A percentile compares a stretch with the other conserved stretches of the same genome.
Conservation (phyloP, 37 sponge, comb jelly and placozoan species). For the Theonella swinhoei region DNA sequence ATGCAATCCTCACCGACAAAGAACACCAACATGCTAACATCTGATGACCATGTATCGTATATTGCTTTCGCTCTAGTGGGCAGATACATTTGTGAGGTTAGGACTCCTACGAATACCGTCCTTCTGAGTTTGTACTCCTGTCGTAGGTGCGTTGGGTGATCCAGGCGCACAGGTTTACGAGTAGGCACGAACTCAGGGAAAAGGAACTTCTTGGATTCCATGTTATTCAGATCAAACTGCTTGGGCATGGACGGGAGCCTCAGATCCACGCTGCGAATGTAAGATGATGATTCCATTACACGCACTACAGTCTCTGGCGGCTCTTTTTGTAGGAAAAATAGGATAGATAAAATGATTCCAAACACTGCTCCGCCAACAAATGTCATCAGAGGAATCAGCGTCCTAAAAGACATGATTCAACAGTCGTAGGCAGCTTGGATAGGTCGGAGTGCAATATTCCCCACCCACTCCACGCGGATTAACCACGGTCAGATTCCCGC, state of each 20-base stretch:
- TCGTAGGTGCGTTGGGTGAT: background rate
- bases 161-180: background rate
- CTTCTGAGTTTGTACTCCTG: slow-evolving; percentile 38
- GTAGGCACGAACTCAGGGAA: background rate
- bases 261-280: too few species aligned
- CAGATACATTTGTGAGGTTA: slow-evolving; percentile 64
- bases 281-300: background rate
- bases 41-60: slow-evolving; percentile 69
- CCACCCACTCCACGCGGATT: too few species aligned
- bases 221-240: background rate
- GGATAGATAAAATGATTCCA: background rate
- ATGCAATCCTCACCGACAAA: slow-evolving; percentile 68
- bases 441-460: too few species aligned
- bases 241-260: background rate
- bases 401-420: too few species aligned
- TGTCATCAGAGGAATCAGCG: background rate
- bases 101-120: slow-evolving; percentile 58
- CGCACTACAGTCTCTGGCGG: background rate
- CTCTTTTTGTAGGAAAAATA: background rate
- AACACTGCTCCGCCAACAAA: background rate
- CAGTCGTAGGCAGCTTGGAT: too few species aligned
- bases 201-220: background rate
- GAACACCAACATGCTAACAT: slow-evolving; percentile 56
- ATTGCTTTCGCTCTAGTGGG: slow-evolving; percentile 63
- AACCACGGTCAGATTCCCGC: too few species aligned